These are phyloP conservation scores for Petrocephalus schoutedeni DNA, from an alignment of 2,797 vertebrate genomes.

Conservation along the genomic window DNA sequence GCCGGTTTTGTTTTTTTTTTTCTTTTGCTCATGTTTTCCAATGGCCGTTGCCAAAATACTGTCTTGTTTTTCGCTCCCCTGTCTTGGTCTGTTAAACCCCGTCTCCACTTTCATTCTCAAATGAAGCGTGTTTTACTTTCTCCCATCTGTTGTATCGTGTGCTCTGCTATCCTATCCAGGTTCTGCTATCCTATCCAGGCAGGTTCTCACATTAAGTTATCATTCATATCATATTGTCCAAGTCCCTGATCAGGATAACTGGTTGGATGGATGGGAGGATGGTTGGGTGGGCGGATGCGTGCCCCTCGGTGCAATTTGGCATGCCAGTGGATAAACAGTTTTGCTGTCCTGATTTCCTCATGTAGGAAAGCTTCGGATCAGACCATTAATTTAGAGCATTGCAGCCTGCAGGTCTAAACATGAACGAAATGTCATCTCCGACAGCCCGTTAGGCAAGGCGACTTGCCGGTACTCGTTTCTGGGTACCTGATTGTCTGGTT, in stretches of 20 bases:
- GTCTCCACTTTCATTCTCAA: not conserved
- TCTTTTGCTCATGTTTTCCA: not conserved
- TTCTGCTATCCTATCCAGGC: not conserved
- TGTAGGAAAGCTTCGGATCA: not conserved
- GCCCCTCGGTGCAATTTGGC: not conserved
- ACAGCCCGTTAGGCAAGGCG: not conserved
- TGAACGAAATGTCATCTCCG: constrained; percentile 22
- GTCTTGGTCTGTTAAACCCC: not conserved
- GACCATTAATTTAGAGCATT: not conserved
- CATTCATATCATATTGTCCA: not conserved
- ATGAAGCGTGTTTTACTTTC: not conserved
- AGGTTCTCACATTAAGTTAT: not conserved
- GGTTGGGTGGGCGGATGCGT: not conserved
- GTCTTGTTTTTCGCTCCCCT: not conserved
- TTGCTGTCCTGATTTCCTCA: not conserved
- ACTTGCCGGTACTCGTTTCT: not conserved
- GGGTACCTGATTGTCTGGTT: not conserved
- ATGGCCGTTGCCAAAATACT: not conserved
- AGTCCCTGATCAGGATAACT: not conserved
- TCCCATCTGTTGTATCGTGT: not conserved
- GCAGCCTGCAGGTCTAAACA: constrained; percentile 29
- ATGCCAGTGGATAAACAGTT: not conserved
- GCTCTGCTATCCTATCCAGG: not conserved
- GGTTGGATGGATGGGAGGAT: not conserved
- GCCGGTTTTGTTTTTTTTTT: not conserved